Evolutionary conservation across 1,140 invertebrate genomes (phyloP), one percentile per base, ranked within the genome.

Genomic region (Caenorhabditis inopinata): DNA sequence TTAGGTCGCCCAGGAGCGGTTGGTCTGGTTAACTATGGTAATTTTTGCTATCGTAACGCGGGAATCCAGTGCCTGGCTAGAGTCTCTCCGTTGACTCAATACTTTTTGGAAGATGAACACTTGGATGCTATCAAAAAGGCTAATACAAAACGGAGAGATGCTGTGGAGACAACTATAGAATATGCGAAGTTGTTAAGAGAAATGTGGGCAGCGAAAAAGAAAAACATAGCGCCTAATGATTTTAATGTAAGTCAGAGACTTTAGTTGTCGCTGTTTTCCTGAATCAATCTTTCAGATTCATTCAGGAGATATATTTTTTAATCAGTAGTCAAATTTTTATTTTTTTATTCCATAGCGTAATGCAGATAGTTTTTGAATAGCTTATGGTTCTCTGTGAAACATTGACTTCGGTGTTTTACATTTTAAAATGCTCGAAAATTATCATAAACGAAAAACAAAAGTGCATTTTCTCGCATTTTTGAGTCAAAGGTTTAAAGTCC

Each of bases 191-290:
- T 94, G 4, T 91, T 94, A 23, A 92, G 92, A 83, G 91, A 92
- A 77, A 90, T 94, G 32, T 94, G 93, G 93, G 91, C 91, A 74
- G 93, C 93, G 1, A 91, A 93, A 83, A 93, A 92, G 85, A 92
- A 93, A 85, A 93, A 92, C 83, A 93, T 95, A 85, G 92, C 93
- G 25, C 92, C 93, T 45, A 91, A 92, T 80, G 93, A 94, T 85
- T 92, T 95, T 14, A 92, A 93, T 91, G 93, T 94, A 89, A 85
- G 85, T 79, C 76, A 46, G n/a, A n/a, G n/a, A n/a, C n/a, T n/a
- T n/a, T n/a, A n/a, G n/a, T n/a, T n/a, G n/a, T n/a, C n/a, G n/a
- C n/a, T n/a, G n/a, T n/a, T n/a, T n/a, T n/a, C n/a, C n/a, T n/a
- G n/a, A n/a, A n/a, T n/a, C n/a, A n/a, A n/a, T n/a, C n/a, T n/a